A percentile compares a stretch with the other conserved stretches of the same genome.
These are phyloP conservation scores for Bombus impatiens DNA, from an alignment of 1,140 invertebrate genomes.

Conservation along the genomic window DNA sequence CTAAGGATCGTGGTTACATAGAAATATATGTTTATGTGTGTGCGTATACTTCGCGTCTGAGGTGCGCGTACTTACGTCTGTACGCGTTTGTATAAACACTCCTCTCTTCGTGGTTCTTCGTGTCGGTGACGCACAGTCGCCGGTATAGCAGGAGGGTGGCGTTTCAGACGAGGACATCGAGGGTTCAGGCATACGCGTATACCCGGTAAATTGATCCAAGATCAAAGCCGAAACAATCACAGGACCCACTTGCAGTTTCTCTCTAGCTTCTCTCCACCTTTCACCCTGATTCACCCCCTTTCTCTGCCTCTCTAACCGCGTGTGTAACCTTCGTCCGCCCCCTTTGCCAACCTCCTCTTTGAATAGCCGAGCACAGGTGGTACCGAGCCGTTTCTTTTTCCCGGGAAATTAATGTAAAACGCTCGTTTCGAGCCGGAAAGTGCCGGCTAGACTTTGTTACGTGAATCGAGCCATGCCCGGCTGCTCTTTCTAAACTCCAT, in stretches of 20 bases:
- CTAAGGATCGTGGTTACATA: slow-evolving; percentile 29
- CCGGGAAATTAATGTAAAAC: slow-evolving; percentile 63
- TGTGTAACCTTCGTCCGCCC: slow-evolving; percentile 75
- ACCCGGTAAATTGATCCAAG: slow-evolving; percentile 82
- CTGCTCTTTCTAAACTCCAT: slow-evolving; percentile 43
- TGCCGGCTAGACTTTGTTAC: slow-evolving; percentile 20
- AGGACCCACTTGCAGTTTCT: slow-evolving; percentile 74
- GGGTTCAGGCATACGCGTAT: slow-evolving; percentile 72
- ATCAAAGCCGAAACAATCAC: slow-evolving; percentile 83
- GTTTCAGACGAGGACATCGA: slow-evolving; percentile 60
- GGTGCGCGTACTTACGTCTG: slow-evolving; percentile 12
- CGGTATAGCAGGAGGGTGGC: slow-evolving; percentile 42
- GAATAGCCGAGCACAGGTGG: slow-evolving; percentile 46
- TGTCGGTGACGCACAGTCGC: neutral
- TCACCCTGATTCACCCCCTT: neutral
- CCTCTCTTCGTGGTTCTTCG: neutral
- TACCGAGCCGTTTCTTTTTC: slow-evolving; percentile 35
- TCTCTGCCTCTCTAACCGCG: slow-evolving; percentile 70
- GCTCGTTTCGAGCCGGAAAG: slow-evolving; percentile 38
- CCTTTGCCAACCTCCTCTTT: slow-evolving; percentile 14
- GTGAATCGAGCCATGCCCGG: slow-evolving; percentile 1
- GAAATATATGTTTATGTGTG: neutral
- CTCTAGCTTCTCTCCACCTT: slow-evolving; percentile 16
- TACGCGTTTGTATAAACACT: slow-evolving; percentile 17
- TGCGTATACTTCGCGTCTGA: neutral